Percentiles rank a stretch among this genome's conserved stretches.
These are phyloP conservation scores for Dendrocincla tyrannina DNA, from an alignment of 2,797 vertebrate species.

Conservation along the genomic window DNA sequence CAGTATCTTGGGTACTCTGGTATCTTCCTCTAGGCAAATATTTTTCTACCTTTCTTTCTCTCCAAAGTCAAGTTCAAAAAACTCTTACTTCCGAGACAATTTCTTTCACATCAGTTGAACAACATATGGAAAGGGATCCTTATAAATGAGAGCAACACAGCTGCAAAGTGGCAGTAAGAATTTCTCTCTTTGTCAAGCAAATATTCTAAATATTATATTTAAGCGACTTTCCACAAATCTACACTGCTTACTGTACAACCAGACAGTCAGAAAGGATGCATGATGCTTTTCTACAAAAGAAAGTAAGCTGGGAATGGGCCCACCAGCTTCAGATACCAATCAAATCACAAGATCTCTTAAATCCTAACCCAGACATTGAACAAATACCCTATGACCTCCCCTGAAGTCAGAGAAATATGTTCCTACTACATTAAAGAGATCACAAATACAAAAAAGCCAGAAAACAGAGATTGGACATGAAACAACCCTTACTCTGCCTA, in stretches of 20 bases:
- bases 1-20: not conserved
- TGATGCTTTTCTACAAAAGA: not conserved
- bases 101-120: not conserved
- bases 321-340: not conserved
- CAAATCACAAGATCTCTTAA: not conserved
- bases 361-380: not conserved
- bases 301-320: not conserved
- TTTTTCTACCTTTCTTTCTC: constrained; percentile 11
- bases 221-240: not conserved
- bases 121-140: not conserved
- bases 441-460: not conserved
- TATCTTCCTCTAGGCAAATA: not conserved
- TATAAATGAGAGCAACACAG: not conserved
- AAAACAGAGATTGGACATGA: rapidly evolving
- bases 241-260: not conserved
- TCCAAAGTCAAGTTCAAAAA: not conserved
- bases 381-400: not conserved
- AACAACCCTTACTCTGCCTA: not conserved
- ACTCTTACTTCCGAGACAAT: not conserved
- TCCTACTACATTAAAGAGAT: not conserved
- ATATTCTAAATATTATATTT: not conserved
- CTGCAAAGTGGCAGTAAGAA: not conserved
- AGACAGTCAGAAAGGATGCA: not conserved
- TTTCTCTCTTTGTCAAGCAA: not conserved
- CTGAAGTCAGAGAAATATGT: not conserved